A percentile compares a stretch with the other conserved stretches of the same genome.
phyloP scores from a whole-genome alignment of 2,888 invertebrate genomes.

The Phytoseiulus persimilis region DNA sequence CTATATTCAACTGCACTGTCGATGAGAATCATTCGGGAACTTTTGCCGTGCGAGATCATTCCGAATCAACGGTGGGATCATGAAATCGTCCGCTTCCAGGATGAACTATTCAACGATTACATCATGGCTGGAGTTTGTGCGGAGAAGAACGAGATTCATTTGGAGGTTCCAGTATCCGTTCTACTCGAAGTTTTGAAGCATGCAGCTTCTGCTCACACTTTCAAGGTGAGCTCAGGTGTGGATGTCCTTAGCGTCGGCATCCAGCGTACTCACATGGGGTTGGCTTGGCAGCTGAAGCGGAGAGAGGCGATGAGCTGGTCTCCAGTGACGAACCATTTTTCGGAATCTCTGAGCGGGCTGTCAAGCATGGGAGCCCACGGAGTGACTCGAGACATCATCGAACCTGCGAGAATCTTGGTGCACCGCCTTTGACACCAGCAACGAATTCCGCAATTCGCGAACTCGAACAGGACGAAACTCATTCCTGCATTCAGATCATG shows the following conservation, averaged over 20 bases:
- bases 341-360: background rate
- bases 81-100: background rate
- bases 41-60: background rate
- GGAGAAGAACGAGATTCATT: slow-evolving; percentile 18
- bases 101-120: slow-evolving; percentile 31
- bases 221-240: background rate
- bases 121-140: background rate
- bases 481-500: no score
- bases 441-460: no score
- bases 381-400: no score
- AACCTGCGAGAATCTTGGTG: no score
- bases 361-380: no score
- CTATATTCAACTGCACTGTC: no score
- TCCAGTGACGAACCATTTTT: background rate
- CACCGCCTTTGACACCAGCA: no score
- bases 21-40: background rate
- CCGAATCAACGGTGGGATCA: background rate
- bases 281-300: no score
- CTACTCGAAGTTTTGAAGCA: slow-evolving; percentile 17
- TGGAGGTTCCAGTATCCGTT: slow-evolving; percentile 18
- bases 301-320: no score
- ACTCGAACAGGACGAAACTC: no score
- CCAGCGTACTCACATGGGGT: no score
- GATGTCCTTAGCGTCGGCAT: no score
- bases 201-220: slow-evolving; percentile 12